Evolutionary conservation across 2,888 invertebrate species (phyloP).

Genomic region (Caenorhabditis plicata): DNA sequence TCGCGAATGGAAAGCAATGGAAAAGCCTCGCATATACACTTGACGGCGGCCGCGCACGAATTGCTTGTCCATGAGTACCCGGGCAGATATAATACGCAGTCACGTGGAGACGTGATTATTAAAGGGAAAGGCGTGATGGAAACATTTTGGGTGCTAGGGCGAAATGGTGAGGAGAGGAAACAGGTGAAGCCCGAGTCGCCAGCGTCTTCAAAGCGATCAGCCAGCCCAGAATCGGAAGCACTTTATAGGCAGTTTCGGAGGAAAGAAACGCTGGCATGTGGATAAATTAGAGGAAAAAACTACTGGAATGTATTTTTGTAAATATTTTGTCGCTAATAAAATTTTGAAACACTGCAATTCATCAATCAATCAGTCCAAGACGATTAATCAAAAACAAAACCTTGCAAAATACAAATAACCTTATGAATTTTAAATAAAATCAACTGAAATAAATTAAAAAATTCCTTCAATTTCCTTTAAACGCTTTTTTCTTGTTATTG

Average conservation of each 20-base stretch:
- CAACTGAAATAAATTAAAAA: no score
- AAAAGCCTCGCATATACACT: slow-evolving; percentile 55
- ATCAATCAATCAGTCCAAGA: no score
- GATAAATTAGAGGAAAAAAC: no score
- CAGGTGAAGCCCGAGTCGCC: slow-evolving; percentile 8
- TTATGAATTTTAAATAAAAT: no score
- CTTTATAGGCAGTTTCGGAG: slow-evolving; percentile 24
- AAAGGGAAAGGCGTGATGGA: slow-evolving; percentile 53
- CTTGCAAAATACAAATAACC: no score
- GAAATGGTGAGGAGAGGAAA: slow-evolving; percentile 1
- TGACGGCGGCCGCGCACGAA: slow-evolving; percentile 50
- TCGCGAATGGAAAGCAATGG: slow-evolving; percentile 61
- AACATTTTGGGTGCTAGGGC: slow-evolving; percentile 48
- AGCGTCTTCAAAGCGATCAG: slow-evolving; percentile 14
- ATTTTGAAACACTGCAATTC: no score
- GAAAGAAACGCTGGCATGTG: slow-evolving; percentile 24
- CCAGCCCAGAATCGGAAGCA: slow-evolving; percentile 27
- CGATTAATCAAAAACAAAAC: no score
- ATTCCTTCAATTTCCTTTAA: no score
- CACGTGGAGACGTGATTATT: slow-evolving; percentile 60
- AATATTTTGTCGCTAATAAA: no score
- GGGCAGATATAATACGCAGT: slow-evolving; percentile 53
- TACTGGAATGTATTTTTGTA: no score
- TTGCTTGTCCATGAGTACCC: slow-evolving; percentile 45
- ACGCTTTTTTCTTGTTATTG: no score